Base-by-base conservation (phyloP, 2,113 vertebrate genomes). In the Climacteris rufus region DNA sequence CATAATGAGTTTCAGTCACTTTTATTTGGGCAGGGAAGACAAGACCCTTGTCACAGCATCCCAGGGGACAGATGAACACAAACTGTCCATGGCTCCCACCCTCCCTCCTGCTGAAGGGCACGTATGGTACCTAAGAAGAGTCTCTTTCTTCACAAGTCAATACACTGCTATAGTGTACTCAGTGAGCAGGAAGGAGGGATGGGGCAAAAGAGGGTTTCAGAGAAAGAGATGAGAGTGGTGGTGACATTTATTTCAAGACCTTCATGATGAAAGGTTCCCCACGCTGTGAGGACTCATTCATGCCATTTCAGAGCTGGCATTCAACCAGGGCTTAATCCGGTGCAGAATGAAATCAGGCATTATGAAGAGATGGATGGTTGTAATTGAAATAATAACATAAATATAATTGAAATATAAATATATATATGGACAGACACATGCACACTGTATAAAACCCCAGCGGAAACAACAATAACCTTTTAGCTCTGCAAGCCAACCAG, bases 371-470 rank as follows among this genome's bases (percentile, higher is more conserved):
- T 93, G 96, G 94, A 96, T 92, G 96, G 93, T 89, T 94, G 80
- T 95, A 96, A 96, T 93, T 97, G 94, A 94, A 97, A 96, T 97
- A 97, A 97, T 96, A 96, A 97, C 96, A 97, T 94, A 96, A 95
- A 96, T 96, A 88, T 97, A 96, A 97, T 97, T 96, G 94, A 96
- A 95, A 97, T 96, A 97, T 94, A 97, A 96, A 96, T 95, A 95
- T 77, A 56, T 83, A 37, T n/a, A 57, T 69, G 81, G 61, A 27
- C 27, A 47, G 59, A 95, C 95, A 96, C 91, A 95, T 4, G 14
- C 83, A 91, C 65, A 86, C 93, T 95, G 94, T 96, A 82, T 92
- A 68, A 93, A 94, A 68, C 64, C 71, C 90, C 49, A 2, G 3
- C 72, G 93, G 86, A 92, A 95, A 49, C 90, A 93, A 97, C 96